Evolutionary conservation across 2,888 invertebrate genomes (phyloP), one percentile per base, ranked within the genome.

Genomic region (Sceliomorpha sp.): DNA sequence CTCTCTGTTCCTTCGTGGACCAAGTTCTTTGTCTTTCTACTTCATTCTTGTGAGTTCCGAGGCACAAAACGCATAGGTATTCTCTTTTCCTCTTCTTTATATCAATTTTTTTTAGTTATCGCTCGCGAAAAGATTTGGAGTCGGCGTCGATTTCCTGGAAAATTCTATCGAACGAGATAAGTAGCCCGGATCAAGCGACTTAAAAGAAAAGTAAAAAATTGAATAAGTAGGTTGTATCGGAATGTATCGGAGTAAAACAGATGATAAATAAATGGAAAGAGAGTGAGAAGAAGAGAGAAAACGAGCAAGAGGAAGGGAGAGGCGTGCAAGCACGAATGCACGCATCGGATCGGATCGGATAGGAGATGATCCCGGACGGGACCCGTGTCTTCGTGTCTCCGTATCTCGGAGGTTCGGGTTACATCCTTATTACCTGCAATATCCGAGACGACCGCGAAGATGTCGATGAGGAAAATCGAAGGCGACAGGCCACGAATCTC

Each of bases 381-480:
- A 62, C 63, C 67, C 63, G 72, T 68, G 63, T 72, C 69, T 71
- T 76, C 62, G 66, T 70, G 69, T 73, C 69, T 71, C 78, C 64
- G 69, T 71, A 71, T 70, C 77, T 70, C 77, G 73, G 70, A 77
- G 80, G 79, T 84, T 86, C 86, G 75, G 80, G 82, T 87, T 87
- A 86, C 86, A 85, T 85, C 86, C 86, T 86, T 86, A 87, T 87
- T 86, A 86, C 81, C 79, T 78, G 80, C 77, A 77, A 81, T 78
- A 74, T 70, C 73, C 75, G 76, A 77, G 78, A 77, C 74, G 79
- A 77, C 71, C 73, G 74, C 72, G 76, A 75, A 70, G 67, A 77
- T 39, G 73, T 67, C 72, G 74, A 78, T 74, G 77, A 83, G 75
- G 78, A 81, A 82, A 76, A 87, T 86, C 81, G 81, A 79, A 83